Conservation (phyloP, 2,797 vertebrate genomes). For the Danio tinwini region DNA sequence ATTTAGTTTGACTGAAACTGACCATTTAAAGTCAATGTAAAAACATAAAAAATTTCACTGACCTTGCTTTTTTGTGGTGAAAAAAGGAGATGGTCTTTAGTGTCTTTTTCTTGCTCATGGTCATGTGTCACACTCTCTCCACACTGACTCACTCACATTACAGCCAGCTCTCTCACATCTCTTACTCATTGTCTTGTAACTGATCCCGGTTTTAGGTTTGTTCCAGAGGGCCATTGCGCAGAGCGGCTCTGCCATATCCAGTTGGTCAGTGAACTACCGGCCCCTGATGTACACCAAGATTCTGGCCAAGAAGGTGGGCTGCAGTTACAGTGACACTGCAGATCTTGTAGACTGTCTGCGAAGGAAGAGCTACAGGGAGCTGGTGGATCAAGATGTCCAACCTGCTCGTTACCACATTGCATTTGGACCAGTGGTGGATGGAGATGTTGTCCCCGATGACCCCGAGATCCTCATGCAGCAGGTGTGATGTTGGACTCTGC, state of each 20-base stretch:
- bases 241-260: slow-evolving; percentile 94
- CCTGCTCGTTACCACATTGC: slow-evolving; percentile 94
- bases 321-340: slow-evolving; percentile 82
- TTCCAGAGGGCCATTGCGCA: slow-evolving; percentile 96
- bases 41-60: neutral
- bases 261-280: slow-evolving; percentile 95
- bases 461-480: slow-evolving; percentile 98
- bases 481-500: slow-evolving; percentile 62
- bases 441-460: slow-evolving; percentile 93
- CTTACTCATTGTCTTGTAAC: slow-evolving; percentile 26
- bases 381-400: slow-evolving; percentile 96
- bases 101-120: slow-evolving; percentile 18
- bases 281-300: slow-evolving; percentile 90
- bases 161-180: slow-evolving; percentile 8
- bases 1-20: no score
- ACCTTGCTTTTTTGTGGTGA: neutral
- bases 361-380: slow-evolving; percentile 87
- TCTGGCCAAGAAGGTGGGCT: slow-evolving; percentile 92
- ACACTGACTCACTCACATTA: slow-evolving; percentile 12
- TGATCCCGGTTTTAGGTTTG: slow-evolving; percentile 75
- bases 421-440: slow-evolving; percentile 94
- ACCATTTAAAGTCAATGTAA: no score
- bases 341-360: slow-evolving; percentile 91
- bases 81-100: neutral
- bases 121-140: slow-evolving; percentile 11